These are phyloP conservation scores for Protonibea diacanthus DNA, from an alignment of 2,797 vertebrate genomes.

Conservation along the genomic window DNA sequence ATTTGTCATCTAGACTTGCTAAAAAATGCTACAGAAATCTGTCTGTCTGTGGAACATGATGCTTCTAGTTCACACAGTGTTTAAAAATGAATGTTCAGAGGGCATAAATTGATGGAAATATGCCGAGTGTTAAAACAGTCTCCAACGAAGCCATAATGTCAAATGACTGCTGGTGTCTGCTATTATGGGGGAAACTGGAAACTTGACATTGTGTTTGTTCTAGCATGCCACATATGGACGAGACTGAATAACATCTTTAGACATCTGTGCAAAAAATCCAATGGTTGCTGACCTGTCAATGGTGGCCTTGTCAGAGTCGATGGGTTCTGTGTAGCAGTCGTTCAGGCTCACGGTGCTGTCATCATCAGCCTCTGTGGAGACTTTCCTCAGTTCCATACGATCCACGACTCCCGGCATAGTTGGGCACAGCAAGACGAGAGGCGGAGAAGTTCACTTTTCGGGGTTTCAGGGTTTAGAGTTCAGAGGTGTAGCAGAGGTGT, in stretches of 20 bases:
- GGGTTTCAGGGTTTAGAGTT: conserved; percentile 15
- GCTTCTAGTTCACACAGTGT: not conserved
- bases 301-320: conserved; percentile 89
- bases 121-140: not conserved
- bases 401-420: conserved; percentile 87
- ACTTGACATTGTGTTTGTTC: too few species aligned
- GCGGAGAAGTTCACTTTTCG: not conserved
- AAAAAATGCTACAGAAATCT: not conserved
- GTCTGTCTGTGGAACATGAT: too few species aligned
- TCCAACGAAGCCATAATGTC: not conserved
- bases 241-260: too few species aligned
- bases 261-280: too few species aligned
- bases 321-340: conserved; percentile 83
- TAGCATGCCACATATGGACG: too few species aligned
- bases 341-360: conserved; percentile 92
- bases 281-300: conserved; percentile 87
- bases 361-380: conserved; percentile 90
- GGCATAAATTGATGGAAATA: not conserved
- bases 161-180: too few species aligned
- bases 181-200: not conserved
- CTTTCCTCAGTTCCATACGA: conserved; percentile 93
- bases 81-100: not conserved
- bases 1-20: not conserved
- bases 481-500: not conserved
- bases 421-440: conserved; percentile 3